Conservation (phyloP, 2,888 invertebrate genomes). For the Tenthredo scrophulariae region DNA sequence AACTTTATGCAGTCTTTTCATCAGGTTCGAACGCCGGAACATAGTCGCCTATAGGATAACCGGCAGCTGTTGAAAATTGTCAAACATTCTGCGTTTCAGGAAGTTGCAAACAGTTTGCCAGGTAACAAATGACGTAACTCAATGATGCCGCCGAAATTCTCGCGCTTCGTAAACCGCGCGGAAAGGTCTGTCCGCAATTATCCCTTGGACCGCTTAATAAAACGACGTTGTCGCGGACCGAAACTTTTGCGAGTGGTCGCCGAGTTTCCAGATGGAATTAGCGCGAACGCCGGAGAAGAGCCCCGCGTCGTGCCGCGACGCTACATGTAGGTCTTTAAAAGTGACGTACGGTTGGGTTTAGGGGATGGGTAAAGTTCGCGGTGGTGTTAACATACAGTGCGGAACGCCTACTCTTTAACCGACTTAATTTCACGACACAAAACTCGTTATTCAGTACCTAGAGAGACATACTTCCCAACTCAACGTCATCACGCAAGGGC, state of each 20-base stretch:
- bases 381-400: conserved; percentile 12
- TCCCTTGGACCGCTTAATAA: conserved; percentile 45
- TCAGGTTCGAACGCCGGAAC: neutral
- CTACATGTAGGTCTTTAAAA: conserved; percentile 37
- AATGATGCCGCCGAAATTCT: conserved; percentile 6
- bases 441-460: conserved; percentile 45
- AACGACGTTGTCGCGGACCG: neutral
- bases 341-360: conserved; percentile 20
- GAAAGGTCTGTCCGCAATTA: conserved; percentile 22
- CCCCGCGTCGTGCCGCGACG: neutral
- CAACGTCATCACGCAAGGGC: neutral
- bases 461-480: conserved; percentile 39
- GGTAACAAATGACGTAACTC: neutral
- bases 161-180: neutral
- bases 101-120: neutral
- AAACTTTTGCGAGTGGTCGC: conserved; percentile 22
- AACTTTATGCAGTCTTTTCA: neutral
- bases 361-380: conserved; percentile 10
- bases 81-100: neutral
- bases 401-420: conserved; percentile 31
- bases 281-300: neutral
- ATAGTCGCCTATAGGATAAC: neutral
- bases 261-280: conserved; percentile 17
- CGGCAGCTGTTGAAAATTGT: neutral
- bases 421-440: conserved; percentile 49